These are phyloP conservation scores for Sandelia bainsii DNA, from an alignment of 2,797 vertebrate genomes.

Conservation along the genomic window DNA sequence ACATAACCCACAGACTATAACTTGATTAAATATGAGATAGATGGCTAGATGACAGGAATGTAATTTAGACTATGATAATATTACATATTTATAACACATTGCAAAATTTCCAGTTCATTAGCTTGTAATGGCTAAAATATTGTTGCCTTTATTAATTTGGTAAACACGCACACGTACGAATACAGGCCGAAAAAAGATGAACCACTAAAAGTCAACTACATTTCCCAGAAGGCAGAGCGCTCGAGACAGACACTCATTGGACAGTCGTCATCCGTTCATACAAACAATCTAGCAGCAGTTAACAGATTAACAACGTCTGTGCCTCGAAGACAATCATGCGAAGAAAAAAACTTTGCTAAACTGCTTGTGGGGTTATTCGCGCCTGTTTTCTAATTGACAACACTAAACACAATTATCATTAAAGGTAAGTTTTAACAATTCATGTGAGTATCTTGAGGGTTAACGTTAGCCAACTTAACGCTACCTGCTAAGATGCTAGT, in stretches of 20 bases:
- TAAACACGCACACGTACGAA: background rate
- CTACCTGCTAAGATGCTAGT: conserved; percentile 27
- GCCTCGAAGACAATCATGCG: conserved; percentile 11
- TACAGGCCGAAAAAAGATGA: rapidly evolving
- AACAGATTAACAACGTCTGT: conserved; percentile 9
- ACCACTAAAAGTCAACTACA: conserved; percentile 50
- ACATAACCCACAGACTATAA: background rate
- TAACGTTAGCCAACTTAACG: conserved; percentile 15
- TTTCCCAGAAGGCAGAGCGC: conserved; percentile 67
- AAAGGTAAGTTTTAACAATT: conserved; percentile 5
- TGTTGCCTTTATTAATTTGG: background rate
- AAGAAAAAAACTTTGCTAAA: conserved; percentile 29
- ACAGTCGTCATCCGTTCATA: conserved; percentile 29
- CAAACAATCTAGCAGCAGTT: conserved; percentile 65
- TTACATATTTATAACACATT: background rate
- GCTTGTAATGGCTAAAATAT: background rate
- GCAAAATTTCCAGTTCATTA: background rate
- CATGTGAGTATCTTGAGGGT: background rate
- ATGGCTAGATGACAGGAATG: background rate
- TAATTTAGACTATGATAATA: background rate
- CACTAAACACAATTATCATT: background rate
- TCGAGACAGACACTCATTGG: conserved; percentile 67
- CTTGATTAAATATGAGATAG: background rate
- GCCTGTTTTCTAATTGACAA: background rate
- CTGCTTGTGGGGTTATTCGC: background rate